Base-by-base conservation (phyloP, 2,113 vertebrate species). In the Azemiops feae region DNA sequence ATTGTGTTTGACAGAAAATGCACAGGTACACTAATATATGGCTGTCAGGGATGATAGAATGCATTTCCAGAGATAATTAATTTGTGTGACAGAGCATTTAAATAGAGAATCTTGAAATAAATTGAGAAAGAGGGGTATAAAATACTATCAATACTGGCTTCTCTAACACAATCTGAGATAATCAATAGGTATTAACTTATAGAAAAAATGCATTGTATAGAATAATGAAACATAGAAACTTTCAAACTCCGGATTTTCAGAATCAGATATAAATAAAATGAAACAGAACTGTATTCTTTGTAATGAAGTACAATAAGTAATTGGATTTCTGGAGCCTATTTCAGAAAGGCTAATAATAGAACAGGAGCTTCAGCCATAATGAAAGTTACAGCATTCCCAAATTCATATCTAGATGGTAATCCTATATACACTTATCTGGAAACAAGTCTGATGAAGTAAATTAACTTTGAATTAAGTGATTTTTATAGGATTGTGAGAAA, bases 21-120 rank as follows among this genome's bases (percentile, higher is more conserved):
- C 60, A 39, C 54, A 92, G 30, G 93, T 16, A 60, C 8, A 45
- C 54, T 11, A 89, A 5, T 58, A 39, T 27, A 91, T 14, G 57
- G 85, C 57, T 87, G 94, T 93, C 3, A 11, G 85, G 30, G 94
- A 11, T 52, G 1, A 23, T 87, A 92, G 54, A 95, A 60, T 92
- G 89, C 92, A 94, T 90, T 96, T 93, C 34, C 52, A 93, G 93
- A 39, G 74, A 27, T 87, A 96, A 92, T 18, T 92, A 93, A 93
- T 92, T 89, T 57, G 11, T 10, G 54, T 85, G 93, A 30, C 18
- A 87, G 39, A 16, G 69, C 45, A 64, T 85, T 94, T 94, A 89
- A 96, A 94, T 93, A 53, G 47, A 27, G 89, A 54, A 91, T 93
- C 92, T 91, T 93, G 1, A 20, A 27, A 60, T 87, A 10, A 27